Evolutionary conservation across 2,888 invertebrate genomes (phyloP), one percentile per base, ranked within the genome.

Genomic region (Cepaea hortensis): DNA sequence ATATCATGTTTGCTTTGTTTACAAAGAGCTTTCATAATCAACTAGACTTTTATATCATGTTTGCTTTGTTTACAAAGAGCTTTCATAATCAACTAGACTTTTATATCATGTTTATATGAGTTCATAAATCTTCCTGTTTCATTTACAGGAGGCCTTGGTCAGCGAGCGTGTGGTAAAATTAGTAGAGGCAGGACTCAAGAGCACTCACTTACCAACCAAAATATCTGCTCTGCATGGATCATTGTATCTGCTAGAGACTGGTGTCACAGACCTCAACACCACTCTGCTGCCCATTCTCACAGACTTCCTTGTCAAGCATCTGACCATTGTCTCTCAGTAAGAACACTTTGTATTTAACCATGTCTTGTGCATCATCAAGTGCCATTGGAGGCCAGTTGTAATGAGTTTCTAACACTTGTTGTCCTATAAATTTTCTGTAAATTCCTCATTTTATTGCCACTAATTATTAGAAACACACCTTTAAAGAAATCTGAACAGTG

Each of bases 151-250:
- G 81, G 93, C 95, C 65, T 96, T 96, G 84, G 95, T 95, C 20
- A 95, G 95, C 90, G 96, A 96, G 88, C 95, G 95, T 89, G 95
- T 96, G 1, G 95, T 96, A 89, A 96, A 96, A 90, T 92, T 96
- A 72, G 93, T 96, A 48, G 96, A 96, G 80, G 93, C 95, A 85
- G 95, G 96, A 72, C 95, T 96, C 50, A 96, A 96, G 91, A 96
- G 96, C 91, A 95, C 95, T 35, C 96, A 96, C 92, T 93, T 96
- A 55, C 95, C 96, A 13, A 95, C 96, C 35, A 95, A 96, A 90
- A 95, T 96, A 55, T 95, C 96, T 3, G 95, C 96, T 48, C 94
- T 97, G n/a, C 96, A 96, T 91, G 96, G 96, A 4, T 93, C 96
- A 7, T 94, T 97, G 55, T 96, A 96, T 93, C 94, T 97, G 65